Evolutionary conservation across 2,113 vertebrate genomes (phyloP).

Genomic region (Varanus komodoensis): DNA sequence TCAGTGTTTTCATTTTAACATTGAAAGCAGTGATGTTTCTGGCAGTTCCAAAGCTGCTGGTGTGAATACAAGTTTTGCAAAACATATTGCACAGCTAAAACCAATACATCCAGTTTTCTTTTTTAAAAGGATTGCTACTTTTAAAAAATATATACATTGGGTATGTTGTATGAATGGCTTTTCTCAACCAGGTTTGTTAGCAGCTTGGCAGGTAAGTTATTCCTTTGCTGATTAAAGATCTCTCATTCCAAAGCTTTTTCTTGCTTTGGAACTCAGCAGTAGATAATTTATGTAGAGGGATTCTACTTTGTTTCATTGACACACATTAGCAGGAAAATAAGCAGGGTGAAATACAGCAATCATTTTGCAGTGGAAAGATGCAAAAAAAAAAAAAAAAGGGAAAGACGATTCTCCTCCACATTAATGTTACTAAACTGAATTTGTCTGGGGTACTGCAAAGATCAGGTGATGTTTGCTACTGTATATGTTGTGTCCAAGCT

Average conservation of each 20-base stretch:
- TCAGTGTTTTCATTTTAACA: slow-evolving; percentile 48
- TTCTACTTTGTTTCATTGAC: slow-evolving; percentile 1
- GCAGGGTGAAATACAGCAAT: background rate
- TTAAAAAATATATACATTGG: background rate
- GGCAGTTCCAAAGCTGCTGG: slow-evolving; percentile 34
- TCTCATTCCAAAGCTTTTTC: slow-evolving; percentile 23
- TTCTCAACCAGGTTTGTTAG: background rate
- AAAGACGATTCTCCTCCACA: slow-evolving; percentile 23
- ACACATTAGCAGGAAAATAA: slow-evolving; percentile 13
- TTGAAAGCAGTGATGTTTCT: slow-evolving; percentile 34
- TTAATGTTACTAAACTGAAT: background rate
- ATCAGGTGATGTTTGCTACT: background rate
- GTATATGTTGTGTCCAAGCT: background rate
- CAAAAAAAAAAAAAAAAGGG: slow-evolving; percentile 62
- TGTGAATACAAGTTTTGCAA: slow-evolving; percentile 33
- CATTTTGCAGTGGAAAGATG: slow-evolving; percentile 10
- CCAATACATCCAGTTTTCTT: background rate
- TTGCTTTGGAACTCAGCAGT: slow-evolving; percentile 21
- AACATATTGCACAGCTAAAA: background rate
- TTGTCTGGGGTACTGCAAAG: slow-evolving; percentile 5
- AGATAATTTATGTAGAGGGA: slow-evolving; percentile 32
- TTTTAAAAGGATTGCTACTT: slow-evolving; percentile 28
- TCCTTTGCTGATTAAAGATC: background rate
- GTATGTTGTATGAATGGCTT: background rate
- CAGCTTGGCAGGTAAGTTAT: slow-evolving; percentile 38